Conservation (phyloP, 2,888 invertebrate genomes). For the Macrosoma leucophasiata region DNA sequence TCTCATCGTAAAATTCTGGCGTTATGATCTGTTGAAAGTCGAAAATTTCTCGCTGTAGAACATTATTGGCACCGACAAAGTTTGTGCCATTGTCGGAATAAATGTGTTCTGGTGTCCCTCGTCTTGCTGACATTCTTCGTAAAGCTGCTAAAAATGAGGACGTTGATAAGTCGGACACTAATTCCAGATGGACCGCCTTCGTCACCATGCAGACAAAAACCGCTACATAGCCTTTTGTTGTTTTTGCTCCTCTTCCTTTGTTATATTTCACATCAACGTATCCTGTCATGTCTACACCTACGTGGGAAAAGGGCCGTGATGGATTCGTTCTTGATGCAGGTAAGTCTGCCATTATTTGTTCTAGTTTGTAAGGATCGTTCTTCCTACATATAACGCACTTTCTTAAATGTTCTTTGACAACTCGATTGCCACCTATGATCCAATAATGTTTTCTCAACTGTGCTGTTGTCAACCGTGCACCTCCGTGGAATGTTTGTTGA, state of each 20-base stretch:
- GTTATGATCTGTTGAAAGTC: background rate
- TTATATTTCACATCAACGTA: conserved; percentile 13
- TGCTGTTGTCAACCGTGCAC: conserved; percentile 8
- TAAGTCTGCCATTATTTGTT: conserved; percentile 14
- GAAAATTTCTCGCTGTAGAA: background rate
- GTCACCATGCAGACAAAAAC: conserved; percentile 21
- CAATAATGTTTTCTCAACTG: conserved; percentile 13
- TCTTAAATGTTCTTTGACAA: conserved; percentile 16
- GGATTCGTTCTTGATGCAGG: conserved; percentile 2
- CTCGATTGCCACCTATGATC: conserved; percentile 12
- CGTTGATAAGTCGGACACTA: conserved; percentile 17
- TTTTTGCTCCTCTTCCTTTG: conserved; percentile 14
- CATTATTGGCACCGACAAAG: conserved; percentile 20
- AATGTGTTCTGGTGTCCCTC: conserved; percentile 18
- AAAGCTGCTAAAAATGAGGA: conserved; percentile 21
- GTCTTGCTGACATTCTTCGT: conserved; percentile 18
- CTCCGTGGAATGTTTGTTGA: conserved; percentile 13
- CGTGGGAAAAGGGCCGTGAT: conserved; percentile 19
- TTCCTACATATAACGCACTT: conserved; percentile 14
- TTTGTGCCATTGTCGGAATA: conserved; percentile 23
- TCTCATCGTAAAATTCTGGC: conserved; percentile 7
- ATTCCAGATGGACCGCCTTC: conserved; percentile 19
- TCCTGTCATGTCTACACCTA: conserved; percentile 21
- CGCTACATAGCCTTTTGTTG: conserved; percentile 18
- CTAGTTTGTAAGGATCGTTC: conserved; percentile 11